phyloP scores from a whole-genome alignment of 30 jellyfish, hydroid and myxozoan genomes.

The Chironex yamaguchii region DNA sequence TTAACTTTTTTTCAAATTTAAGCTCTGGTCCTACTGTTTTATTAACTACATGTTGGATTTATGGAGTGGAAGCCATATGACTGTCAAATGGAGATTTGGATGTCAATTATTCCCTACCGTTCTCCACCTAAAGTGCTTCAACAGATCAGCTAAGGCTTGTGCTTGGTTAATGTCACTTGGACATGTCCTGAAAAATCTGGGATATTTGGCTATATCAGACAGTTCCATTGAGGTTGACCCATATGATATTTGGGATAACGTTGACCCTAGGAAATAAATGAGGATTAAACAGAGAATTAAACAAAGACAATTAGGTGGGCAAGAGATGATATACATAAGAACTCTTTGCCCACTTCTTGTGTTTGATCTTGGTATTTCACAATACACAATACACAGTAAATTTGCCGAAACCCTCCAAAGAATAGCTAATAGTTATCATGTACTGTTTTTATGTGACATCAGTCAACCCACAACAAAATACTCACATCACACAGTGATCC shows the following conservation, averaged over 20 bases:
- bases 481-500: too few relatives aligned
- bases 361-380: too few relatives aligned
- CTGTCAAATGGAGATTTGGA: neutral
- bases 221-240: conserved; percentile 70
- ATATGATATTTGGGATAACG: conserved; percentile 87
- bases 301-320: neutral
- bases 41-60: too few relatives aligned
- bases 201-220: conserved; percentile 56
- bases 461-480: too few relatives aligned
- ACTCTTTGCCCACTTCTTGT: too few relatives aligned
- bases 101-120: conserved; percentile 39
- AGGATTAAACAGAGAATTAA: too few relatives aligned
- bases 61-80: neutral
- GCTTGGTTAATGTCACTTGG: conserved; percentile 86
- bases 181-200: conserved; percentile 77
- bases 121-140: conserved; percentile 93
- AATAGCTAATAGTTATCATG: too few relatives aligned
- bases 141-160: conserved; percentile 85
- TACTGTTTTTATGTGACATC: too few relatives aligned
- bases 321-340: neutral
- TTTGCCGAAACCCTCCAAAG: too few relatives aligned
- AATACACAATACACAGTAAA: too few relatives aligned
- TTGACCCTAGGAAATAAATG: conserved; percentile 57
- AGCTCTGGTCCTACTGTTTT: too few relatives aligned
- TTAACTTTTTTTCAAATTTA: too few relatives aligned